Conservation (phyloP, 2,888 invertebrate species). For the Nephrotoma appendiculata region DNA sequence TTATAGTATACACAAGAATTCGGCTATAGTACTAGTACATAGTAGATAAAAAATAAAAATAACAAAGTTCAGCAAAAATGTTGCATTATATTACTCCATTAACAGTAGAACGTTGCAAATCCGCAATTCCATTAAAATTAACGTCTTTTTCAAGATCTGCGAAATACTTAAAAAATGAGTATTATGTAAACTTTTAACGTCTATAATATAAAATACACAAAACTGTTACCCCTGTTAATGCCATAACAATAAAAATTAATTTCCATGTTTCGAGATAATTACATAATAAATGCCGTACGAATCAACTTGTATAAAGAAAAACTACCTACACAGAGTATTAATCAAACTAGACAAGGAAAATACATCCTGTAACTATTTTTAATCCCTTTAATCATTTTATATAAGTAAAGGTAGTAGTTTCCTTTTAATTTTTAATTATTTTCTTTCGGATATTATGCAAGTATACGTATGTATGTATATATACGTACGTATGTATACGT, state of each 20-base stretch:
- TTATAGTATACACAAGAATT: no score
- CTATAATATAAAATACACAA: neutral
- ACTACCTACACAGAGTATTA: neutral
- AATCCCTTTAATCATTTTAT: neutral
- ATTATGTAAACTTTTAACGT: neutral
- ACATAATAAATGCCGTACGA: neutral
- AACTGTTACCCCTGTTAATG: neutral
- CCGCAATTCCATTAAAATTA: neutral
- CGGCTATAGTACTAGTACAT: no score
- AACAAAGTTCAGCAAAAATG: no score
- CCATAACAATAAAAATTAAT: neutral
- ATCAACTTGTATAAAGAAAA: neutral
- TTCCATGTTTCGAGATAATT: neutral
- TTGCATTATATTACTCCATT: no score
- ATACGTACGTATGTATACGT: neutral
- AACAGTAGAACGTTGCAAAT: no score
- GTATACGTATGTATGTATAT: neutral
- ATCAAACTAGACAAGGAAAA: neutral
- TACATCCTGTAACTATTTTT: neutral
- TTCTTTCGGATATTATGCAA: neutral
- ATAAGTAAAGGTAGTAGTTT: neutral
- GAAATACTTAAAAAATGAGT: neutral
- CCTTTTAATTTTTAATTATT: neutral
- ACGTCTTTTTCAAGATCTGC: neutral
- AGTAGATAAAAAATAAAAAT: no score